A percentile compares a stretch with the other conserved stretches of the same genome.
Evolutionary conservation across 2,113 vertebrate genomes (phyloP).

Genomic region (Mugil cephalus): DNA sequence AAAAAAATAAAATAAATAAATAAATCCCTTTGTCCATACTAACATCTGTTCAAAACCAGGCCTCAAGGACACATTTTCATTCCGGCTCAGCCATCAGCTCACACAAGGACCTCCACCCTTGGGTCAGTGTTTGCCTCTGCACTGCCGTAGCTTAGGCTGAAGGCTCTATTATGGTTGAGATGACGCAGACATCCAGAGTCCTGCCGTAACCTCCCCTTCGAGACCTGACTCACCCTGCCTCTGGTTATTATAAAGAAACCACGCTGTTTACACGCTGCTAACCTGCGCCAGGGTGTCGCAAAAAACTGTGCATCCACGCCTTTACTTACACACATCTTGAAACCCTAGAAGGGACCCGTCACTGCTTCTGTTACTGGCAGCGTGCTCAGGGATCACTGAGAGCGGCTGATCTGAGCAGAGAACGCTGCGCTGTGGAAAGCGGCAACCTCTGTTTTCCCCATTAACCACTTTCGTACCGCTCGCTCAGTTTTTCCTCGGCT

Average conservation of each 20-base stretch:
- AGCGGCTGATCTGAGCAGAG: not conserved
- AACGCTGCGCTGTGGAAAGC: conserved; percentile 32
- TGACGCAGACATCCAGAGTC: conserved; percentile 55
- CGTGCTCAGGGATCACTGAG: not conserved
- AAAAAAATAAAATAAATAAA: too few relatives aligned
- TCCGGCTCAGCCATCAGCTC: not conserved
- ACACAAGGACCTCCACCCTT: conserved; percentile 11
- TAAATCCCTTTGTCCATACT: conserved; percentile 11
- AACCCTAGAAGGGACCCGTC: not conserved
- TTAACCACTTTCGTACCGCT: conserved; percentile 27
- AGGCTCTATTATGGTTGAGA: conserved; percentile 67
- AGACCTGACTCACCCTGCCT: conserved; percentile 57
- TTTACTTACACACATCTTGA: not conserved
- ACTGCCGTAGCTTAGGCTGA: conserved; percentile 32
- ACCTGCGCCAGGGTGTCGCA: conserved; percentile 15
- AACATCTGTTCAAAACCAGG: conserved; percentile 23
- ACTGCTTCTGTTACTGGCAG: not conserved
- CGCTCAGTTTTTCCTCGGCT: conserved; percentile 22
- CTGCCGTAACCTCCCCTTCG: conserved; percentile 18
- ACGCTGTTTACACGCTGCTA: conserved; percentile 40
- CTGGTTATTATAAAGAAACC: conserved; percentile 43
- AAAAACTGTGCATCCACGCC: not conserved
- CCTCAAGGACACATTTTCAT: conserved; percentile 37
- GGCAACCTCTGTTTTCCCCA: conserved; percentile 28
- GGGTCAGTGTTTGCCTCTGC: conserved; percentile 46